These are phyloP conservation scores for Cyprinodon variegatus DNA, from an alignment of 2,113 vertebrate genomes.

Conservation along the genomic window DNA sequence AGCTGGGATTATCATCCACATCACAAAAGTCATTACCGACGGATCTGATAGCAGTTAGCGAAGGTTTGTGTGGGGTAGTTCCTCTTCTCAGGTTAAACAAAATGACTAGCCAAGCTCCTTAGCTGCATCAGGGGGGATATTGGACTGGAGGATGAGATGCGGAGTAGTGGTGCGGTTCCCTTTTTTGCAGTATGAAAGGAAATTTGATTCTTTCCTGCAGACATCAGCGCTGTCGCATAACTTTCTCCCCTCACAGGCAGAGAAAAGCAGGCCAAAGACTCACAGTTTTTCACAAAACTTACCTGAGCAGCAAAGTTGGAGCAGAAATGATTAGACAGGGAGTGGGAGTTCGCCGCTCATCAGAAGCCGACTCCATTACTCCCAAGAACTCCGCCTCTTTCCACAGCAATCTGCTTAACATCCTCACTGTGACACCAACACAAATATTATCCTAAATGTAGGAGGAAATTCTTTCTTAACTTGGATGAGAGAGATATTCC, in stretches of 20 bases:
- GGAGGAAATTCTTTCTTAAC: slow-evolving; percentile 75
- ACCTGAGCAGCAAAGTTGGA: slow-evolving; percentile 21
- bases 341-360: slow-evolving; percentile 12
- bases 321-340: slow-evolving; percentile 14
- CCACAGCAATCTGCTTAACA: slow-evolving; percentile 38
- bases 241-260: slow-evolving; percentile 30
- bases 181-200: slow-evolving; percentile 65
- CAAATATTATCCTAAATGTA: slow-evolving; percentile 76
- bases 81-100: slow-evolving; percentile 41
- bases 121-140: slow-evolving; percentile 49
- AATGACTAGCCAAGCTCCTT: slow-evolving; percentile 53
- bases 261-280: slow-evolving; percentile 9
- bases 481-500: slow-evolving; percentile 75
- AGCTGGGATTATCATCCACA: slow-evolving; percentile 32
- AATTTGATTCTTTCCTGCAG: slow-evolving; percentile 62
- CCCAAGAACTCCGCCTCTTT: slow-evolving; percentile 21
- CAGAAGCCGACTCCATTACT: slow-evolving; percentile 39
- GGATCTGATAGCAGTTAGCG: slow-evolving; percentile 54
- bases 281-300: background rate
- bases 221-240: slow-evolving; percentile 53
- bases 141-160: slow-evolving; percentile 58
- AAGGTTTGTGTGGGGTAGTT: slow-evolving; percentile 24
- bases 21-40: slow-evolving; percentile 64
- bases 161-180: slow-evolving; percentile 58
- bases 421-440: slow-evolving; percentile 69